Conservation (phyloP, 1,140 invertebrate species). For the Ctenoplectra terminalis region DNA sequence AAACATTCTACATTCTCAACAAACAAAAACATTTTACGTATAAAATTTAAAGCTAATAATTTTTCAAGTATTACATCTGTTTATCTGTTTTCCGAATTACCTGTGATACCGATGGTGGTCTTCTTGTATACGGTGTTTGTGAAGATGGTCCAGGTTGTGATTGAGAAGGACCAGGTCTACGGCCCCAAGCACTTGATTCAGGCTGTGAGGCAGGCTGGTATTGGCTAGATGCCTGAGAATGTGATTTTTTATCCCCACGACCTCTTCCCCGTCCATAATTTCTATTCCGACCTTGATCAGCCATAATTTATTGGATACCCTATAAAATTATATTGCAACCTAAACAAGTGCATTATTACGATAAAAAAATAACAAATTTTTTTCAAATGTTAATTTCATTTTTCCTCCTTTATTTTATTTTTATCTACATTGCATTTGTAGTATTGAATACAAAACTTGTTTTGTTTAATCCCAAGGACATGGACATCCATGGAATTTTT, state of each 20-base stretch:
- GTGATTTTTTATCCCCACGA: not conserved
- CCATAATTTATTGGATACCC: not conserved
- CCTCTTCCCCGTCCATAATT: not conserved
- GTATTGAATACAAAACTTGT: too few species aligned
- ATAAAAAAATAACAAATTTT: not conserved
- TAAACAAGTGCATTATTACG: too few species aligned
- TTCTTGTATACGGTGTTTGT: constrained; percentile 5
- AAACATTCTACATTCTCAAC: too few species aligned
- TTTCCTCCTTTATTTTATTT: not conserved
- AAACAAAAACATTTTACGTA: too few species aligned
- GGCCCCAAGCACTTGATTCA: not conserved
- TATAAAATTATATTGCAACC: not conserved
- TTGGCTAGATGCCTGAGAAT: too few species aligned
- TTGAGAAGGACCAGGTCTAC: not conserved
- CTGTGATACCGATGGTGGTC: not conserved
- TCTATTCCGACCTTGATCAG: not conserved
- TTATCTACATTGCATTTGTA: too few species aligned
- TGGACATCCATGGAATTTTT: too few species aligned
- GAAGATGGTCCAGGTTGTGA: not conserved
- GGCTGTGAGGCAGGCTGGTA: not conserved
- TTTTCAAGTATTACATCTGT: too few species aligned
- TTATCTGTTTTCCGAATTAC: not conserved
- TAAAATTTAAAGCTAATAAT: not conserved
- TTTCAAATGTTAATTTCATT: not conserved
- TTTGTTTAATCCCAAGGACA: too few species aligned